Percentiles rank a stretch among this genome's conserved stretches.
These are phyloP conservation scores for Mallotus villosus DNA, from an alignment of 2,797 vertebrate genomes.

Conservation along the genomic window DNA sequence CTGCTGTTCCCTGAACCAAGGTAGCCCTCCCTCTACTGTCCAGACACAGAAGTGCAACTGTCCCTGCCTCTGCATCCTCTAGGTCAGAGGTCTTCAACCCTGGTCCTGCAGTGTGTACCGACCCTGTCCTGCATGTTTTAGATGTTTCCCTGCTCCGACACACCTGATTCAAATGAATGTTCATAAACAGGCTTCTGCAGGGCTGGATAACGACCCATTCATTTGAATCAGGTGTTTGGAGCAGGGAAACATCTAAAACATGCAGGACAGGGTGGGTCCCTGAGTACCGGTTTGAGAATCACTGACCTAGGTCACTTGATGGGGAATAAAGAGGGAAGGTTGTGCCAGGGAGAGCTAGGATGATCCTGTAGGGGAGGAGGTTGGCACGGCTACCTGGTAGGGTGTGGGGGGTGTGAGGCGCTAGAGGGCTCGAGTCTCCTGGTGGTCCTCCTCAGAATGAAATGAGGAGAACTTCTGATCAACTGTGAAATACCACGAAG, in stretches of 20 bases:
- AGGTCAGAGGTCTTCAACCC: too few species aligned
- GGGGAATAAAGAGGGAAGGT: constrained; percentile 68
- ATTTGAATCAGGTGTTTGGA: too few species aligned
- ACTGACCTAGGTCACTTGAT: constrained; percentile 30
- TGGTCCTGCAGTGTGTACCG: too few species aligned
- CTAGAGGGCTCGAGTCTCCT: constrained; percentile 7
- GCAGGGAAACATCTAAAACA: too few species aligned
- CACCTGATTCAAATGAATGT: too few species aligned
- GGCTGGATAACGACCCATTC: too few species aligned
- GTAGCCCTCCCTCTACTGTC: constrained; percentile 68
- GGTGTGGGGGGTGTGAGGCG: constrained; percentile 24
- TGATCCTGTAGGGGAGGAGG: constrained; percentile 19
- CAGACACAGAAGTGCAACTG: constrained; percentile 53
- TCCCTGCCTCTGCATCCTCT: constrained; percentile 48
- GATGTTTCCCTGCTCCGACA: too few species aligned
- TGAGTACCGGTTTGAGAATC: too few species aligned
- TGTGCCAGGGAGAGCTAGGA: constrained; percentile 62
- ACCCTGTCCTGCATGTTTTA: too few species aligned
- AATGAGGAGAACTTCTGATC: constrained; percentile 42
- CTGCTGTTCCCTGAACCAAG: constrained; percentile 21
- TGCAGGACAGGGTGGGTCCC: constrained; percentile 28
- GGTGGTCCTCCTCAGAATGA: constrained; percentile 40
- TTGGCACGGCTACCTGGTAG: background rate
- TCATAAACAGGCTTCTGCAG: too few species aligned
- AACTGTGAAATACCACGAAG: constrained; percentile 41